A percentile compares a stretch with the other conserved stretches of the same genome.
These are phyloP conservation scores for Oryzias melastigma DNA, from an alignment of 2,113 vertebrate species.

Conservation along the genomic window DNA sequence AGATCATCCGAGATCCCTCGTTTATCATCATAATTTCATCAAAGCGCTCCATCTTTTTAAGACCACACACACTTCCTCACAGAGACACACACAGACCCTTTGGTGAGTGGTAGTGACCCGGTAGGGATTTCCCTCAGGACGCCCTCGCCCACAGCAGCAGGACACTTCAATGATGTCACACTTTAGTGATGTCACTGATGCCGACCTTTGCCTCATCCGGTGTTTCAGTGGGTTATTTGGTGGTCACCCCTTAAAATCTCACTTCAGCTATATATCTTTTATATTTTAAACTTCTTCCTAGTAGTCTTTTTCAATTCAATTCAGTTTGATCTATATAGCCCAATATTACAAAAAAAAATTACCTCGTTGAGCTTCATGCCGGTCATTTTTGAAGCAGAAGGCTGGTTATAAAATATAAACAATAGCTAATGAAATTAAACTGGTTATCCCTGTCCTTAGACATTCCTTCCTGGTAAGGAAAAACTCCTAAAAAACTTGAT, in stretches of 20 bases:
- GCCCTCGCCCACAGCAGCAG: conserved; percentile 49
- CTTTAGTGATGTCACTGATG: conserved; percentile 70
- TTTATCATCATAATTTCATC: conserved; percentile 48
- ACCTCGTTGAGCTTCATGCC: too few species aligned
- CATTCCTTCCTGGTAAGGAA: too few species aligned
- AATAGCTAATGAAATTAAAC: too few species aligned
- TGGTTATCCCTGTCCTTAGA: too few species aligned
- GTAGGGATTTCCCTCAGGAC: conserved; percentile 52
- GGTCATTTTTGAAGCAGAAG: too few species aligned
- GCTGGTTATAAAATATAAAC: too few species aligned
- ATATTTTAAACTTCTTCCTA: too few species aligned
- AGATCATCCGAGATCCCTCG: conserved; percentile 45
- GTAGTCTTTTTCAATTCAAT: too few species aligned
- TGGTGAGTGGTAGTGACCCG: conserved; percentile 21
- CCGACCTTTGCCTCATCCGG: conserved; percentile 68
- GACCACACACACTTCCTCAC: conserved; percentile 53
- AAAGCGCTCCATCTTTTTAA: conserved; percentile 38
- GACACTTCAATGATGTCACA: conserved; percentile 68
- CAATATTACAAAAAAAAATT: too few species aligned
- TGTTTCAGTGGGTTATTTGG: conserved; percentile 38
- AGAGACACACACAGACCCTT: conserved; percentile 10
- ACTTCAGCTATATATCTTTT: too few species aligned
- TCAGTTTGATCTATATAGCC: too few species aligned
- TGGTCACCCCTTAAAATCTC: conserved; percentile 12
- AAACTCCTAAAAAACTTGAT: too few species aligned